Conservation (phyloP, 23 tunicate species). For the Corella eumyota region DNA sequence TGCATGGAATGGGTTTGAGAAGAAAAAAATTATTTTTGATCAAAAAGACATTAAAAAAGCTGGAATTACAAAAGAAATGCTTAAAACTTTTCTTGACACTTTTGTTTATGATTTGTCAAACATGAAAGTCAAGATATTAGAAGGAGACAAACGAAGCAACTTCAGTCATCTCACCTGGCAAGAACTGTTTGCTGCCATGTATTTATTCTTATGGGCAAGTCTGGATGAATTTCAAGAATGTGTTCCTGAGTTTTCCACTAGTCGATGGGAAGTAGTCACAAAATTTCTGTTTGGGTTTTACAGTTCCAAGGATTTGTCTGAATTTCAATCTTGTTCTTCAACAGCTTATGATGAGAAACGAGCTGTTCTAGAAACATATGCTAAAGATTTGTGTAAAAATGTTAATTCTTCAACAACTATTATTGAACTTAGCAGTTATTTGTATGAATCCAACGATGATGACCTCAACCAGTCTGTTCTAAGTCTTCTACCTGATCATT, state of each 20-base stretch:
- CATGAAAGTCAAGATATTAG: background rate
- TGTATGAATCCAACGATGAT: too few relatives aligned
- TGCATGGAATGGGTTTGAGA: constrained; percentile 9
- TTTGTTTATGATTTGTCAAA: background rate
- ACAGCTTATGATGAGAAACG: too few relatives aligned
- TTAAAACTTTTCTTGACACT: constrained; percentile 7
- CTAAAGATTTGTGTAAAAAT: too few relatives aligned
- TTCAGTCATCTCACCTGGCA: constrained; percentile 12
- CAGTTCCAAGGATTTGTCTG: background rate
- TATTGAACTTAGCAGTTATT: too few relatives aligned
- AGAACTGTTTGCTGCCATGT: constrained; percentile 5
- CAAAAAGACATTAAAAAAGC: background rate
- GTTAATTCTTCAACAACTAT: too few relatives aligned
- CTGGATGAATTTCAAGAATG: constrained; percentile 6
- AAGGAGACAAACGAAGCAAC: constrained; percentile 6
- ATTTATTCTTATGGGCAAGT: background rate
- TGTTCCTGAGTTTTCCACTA: background rate
- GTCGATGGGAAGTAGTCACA: constrained; percentile 12
- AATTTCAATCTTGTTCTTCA: too few relatives aligned
- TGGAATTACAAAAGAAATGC: background rate
- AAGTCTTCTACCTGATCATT: too few relatives aligned
- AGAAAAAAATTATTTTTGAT: background rate
- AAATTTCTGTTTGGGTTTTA: constrained; percentile 8
- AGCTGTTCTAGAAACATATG: too few relatives aligned
- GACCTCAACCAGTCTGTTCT: too few relatives aligned